phyloP scores from a whole-genome alignment of 2,888 invertebrate genomes.

The Scotopteryx bipunctaria region DNA sequence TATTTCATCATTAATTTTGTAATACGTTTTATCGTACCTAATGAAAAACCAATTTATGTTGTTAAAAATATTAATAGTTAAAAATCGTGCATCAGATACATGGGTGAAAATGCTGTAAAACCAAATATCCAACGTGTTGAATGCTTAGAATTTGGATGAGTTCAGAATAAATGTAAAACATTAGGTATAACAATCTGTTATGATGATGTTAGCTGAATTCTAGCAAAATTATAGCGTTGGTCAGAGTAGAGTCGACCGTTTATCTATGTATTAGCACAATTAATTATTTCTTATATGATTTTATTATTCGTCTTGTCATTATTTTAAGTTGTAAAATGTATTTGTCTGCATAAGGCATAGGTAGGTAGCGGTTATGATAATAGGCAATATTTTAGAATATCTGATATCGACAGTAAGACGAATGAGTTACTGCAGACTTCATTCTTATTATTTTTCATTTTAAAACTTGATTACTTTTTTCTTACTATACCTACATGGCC shows the following conservation, averaged over 20 bases:
- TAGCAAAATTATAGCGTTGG: slow-evolving; percentile 50
- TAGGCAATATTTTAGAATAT: slow-evolving; percentile 74
- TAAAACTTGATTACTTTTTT: neutral
- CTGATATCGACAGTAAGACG: slow-evolving; percentile 41
- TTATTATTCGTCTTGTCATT: slow-evolving; percentile 81
- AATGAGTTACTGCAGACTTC: slow-evolving; percentile 26
- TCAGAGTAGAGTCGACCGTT: slow-evolving; percentile 52
- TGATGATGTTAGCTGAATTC: slow-evolving; percentile 55
- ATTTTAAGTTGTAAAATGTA: slow-evolving; percentile 81
- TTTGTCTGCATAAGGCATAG: slow-evolving; percentile 78
- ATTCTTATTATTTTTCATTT: slow-evolving; percentile 30
- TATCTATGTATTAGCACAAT: slow-evolving; percentile 77
- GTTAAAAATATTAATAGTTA: slow-evolving; percentile 14
- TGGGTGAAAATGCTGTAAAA: slow-evolving; percentile 16
- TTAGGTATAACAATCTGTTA: slow-evolving; percentile 38
- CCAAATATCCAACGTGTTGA: slow-evolving; percentile 26
- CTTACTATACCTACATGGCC: too few species aligned
- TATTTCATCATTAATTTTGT: slow-evolving; percentile 44
- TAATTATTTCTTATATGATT: slow-evolving; percentile 67
- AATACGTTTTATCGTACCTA: slow-evolving; percentile 22
- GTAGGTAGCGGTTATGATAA: slow-evolving; percentile 78
- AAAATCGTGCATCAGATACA: slow-evolving; percentile 12
- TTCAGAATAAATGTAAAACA: slow-evolving; percentile 28
- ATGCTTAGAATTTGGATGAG: slow-evolving; percentile 37
- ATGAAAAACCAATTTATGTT: slow-evolving; percentile 12